Conservation (phyloP, 2,113 vertebrate species). For the Charina bottae region DNA sequence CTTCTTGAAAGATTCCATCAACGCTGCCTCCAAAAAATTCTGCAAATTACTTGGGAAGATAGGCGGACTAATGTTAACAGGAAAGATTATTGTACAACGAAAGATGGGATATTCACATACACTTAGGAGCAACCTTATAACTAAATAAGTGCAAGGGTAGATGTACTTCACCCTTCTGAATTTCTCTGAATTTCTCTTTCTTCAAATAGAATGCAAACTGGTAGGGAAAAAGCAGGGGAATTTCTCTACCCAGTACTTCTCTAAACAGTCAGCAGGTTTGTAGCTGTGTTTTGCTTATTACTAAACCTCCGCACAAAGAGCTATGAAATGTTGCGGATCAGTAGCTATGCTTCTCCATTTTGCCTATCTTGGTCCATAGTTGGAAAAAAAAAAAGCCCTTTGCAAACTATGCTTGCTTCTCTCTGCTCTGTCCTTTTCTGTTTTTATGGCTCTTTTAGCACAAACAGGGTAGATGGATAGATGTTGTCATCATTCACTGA, state of each 20-base stretch:
- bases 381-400: not conserved
- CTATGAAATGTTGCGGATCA: not conserved
- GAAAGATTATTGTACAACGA: not conserved
- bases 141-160: not conserved
- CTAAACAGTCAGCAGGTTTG: not conserved
- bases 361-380: not conserved
- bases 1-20: no score
- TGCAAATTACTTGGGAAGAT: no score
- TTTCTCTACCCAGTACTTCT: not conserved
- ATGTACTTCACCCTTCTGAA: not conserved
- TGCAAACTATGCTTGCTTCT: conserved; percentile 1
- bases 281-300: not conserved
- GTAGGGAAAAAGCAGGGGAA: not conserved
- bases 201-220: not conserved
- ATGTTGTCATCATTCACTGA: conserved; percentile 57
- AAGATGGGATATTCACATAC: not conserved
- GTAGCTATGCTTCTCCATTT: not conserved
- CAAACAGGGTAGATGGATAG: conserved; percentile 49
- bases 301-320: not conserved
- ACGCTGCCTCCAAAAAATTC: no score
- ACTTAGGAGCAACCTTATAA: not conserved
- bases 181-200: not conserved
- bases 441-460: not conserved
- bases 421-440: not conserved
- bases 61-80: no score